phyloP scores from a whole-genome alignment of 2,797 vertebrate species.

The Anisognathus igniventris region DNA sequence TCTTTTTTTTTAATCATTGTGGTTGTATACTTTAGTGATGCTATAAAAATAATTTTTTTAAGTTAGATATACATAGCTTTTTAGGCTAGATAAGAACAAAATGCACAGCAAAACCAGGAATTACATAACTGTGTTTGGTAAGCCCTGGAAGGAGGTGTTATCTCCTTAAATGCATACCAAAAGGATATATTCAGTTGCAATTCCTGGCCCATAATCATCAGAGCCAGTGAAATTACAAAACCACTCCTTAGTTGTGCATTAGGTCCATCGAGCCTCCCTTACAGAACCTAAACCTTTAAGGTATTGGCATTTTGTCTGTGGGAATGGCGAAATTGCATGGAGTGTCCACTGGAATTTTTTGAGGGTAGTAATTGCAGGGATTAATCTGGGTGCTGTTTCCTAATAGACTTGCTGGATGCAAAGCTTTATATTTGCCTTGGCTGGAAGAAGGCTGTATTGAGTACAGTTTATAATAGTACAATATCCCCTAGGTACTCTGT shows the following conservation, averaged over 20 bases:
- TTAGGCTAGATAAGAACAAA: neutral
- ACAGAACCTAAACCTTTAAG: neutral
- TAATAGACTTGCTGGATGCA: neutral
- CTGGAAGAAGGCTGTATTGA: neutral
- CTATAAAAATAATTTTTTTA: neutral
- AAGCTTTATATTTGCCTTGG: neutral
- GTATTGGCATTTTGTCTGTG: neutral
- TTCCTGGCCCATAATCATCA: neutral
- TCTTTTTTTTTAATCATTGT: neutral
- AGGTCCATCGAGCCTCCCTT: neutral
- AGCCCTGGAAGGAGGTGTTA: neutral
- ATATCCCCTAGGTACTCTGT: neutral
- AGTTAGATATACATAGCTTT: neutral
- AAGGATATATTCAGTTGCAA: neutral
- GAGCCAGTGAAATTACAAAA: neutral
- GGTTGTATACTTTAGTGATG: neutral
- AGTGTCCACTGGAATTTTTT: neutral
- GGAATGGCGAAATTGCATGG: neutral
- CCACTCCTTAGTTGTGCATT: neutral
- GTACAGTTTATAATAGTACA: neutral
- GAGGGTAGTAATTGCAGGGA: neutral
- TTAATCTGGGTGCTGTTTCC: conserved; percentile 22
- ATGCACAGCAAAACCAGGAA: neutral
- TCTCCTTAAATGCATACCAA: neutral
- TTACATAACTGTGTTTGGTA: neutral